Evolutionary conservation across 30 jellyfish, hydroid and myxozoan species (phyloP).

Genomic region (Aurelia sp.): DNA sequence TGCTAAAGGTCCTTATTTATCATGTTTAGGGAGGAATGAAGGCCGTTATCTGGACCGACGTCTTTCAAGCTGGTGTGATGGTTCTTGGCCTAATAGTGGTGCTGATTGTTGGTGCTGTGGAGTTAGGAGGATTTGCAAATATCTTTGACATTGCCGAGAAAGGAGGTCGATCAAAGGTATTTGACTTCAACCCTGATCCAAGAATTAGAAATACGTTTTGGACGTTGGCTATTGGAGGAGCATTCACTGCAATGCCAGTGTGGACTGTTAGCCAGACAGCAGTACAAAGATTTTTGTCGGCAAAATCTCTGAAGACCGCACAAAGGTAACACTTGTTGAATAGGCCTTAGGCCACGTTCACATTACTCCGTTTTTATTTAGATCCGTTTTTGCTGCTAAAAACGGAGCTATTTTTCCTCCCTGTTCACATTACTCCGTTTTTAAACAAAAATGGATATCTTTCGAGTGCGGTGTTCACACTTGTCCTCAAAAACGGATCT

Average conservation of each 20-base stretch:
- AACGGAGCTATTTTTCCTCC: no score
- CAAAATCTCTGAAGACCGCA: constrained; percentile 73
- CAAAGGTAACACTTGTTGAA: constrained; percentile 59
- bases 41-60: constrained; percentile 99
- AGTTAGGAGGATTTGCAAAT: constrained; percentile 70
- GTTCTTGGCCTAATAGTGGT: constrained; percentile 92
- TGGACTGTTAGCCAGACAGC: constrained; percentile 99
- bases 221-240: constrained; percentile 99
- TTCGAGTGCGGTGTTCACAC: no score
- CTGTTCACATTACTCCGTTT: no score
- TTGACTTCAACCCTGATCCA: constrained; percentile 98
- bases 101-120: constrained; percentile 82
- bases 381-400: no score
- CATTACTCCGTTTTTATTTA: no score
- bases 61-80: constrained; percentile 97
- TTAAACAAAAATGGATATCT: no score
- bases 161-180: constrained; percentile 83
- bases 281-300: constrained; percentile 97
- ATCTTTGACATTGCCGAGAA: constrained; percentile 70
- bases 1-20: no score
- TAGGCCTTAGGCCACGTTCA: no score
- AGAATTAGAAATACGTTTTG: constrained; percentile 95
- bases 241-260: constrained; percentile 99
- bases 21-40: constrained; percentile 93
- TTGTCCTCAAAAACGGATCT: no score